These are phyloP conservation scores for Philonicus albiceps DNA, from an alignment of 2,888 invertebrate genomes.

Conservation along the genomic window DNA sequence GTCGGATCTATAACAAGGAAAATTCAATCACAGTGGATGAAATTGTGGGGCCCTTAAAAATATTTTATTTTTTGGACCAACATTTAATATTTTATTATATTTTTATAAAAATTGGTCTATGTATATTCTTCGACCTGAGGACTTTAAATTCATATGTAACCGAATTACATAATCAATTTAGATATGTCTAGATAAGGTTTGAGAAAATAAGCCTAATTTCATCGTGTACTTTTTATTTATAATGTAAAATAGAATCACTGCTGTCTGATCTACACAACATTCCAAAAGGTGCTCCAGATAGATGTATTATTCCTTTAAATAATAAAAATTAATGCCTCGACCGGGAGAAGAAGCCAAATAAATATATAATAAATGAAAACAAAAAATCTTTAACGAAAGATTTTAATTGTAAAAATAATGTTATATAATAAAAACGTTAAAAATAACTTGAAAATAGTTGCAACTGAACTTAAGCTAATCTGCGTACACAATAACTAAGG, in stretches of 20 bases:
- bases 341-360: background rate
- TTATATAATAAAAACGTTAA: slow-evolving; percentile 28
- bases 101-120: too few species aligned
- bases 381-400: slow-evolving; percentile 30
- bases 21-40: too few species aligned
- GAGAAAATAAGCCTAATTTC: too few species aligned
- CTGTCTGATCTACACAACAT: background rate
- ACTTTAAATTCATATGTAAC: too few species aligned
- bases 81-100: too few species aligned
- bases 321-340: background rate
- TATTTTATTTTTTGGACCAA: too few species aligned
- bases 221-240: too few species aligned
- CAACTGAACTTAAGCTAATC: background rate
- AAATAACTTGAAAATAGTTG: slow-evolving; percentile 13
- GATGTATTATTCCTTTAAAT: background rate
- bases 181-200: too few species aligned
- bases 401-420: slow-evolving; percentile 37
- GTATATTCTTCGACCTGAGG: too few species aligned
- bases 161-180: too few species aligned
- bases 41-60: too few species aligned
- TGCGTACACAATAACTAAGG: background rate
- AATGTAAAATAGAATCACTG: background rate
- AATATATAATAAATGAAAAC: background rate
- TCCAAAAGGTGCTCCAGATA: background rate
- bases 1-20: background rate